Evolutionary conservation across 2,797 vertebrate genomes (phyloP).

Genomic region (Cirrhinus molitorella): DNA sequence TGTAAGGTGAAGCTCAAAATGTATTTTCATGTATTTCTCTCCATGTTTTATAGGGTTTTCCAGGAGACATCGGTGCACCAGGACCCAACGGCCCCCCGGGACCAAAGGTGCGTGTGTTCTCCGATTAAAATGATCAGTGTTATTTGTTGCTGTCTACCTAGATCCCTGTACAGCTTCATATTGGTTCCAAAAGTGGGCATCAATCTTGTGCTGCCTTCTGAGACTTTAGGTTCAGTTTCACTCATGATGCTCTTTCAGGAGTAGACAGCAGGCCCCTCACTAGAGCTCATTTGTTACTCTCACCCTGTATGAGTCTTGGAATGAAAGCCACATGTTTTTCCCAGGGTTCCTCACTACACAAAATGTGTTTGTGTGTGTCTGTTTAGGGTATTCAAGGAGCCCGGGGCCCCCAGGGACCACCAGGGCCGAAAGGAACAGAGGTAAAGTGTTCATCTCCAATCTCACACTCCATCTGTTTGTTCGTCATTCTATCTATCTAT

Average conservation of each 20-base stretch:
- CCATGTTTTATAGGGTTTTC: slow-evolving; percentile 88
- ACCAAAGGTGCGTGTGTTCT: slow-evolving; percentile 79
- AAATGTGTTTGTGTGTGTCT: slow-evolving; percentile 6
- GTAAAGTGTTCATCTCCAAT: slow-evolving; percentile 70
- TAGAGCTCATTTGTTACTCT: not conserved
- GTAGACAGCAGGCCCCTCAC: not conserved
- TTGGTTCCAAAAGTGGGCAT: not conserved
- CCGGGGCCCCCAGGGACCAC: slow-evolving; percentile 87
- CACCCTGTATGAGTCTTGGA: not conserved
- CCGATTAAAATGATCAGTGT: not conserved
- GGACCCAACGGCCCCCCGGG: slow-evolving; percentile 94
- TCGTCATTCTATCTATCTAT: not conserved
- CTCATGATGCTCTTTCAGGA: not conserved
- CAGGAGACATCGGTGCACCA: slow-evolving; percentile 95
- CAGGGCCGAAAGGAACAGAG: slow-evolving; percentile 90
- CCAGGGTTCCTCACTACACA: not conserved
- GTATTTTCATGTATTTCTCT: slow-evolving; percentile 31
- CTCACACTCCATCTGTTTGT: not conserved
- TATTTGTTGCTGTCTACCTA: no score
- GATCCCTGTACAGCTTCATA: not conserved
- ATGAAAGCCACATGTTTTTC: not conserved
- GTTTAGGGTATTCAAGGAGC: slow-evolving; percentile 86
- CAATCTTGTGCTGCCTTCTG: not conserved
- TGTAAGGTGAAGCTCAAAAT: not conserved
- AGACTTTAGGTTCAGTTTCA: not conserved